phyloP scores from a whole-genome alignment of 2,888 invertebrate species.

The Unio pictorum region DNA sequence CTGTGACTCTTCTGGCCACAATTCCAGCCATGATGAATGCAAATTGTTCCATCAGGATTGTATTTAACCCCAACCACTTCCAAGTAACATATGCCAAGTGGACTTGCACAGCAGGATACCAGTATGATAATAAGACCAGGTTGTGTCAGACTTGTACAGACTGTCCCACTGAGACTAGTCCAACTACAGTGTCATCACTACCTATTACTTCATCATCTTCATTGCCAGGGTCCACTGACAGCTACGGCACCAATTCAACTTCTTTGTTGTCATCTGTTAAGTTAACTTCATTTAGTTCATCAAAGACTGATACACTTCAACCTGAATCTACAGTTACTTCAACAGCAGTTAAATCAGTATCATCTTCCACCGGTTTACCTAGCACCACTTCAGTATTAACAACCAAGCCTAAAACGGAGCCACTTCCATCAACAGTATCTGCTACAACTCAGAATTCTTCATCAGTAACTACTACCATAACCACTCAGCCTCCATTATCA shows the following conservation, averaged over 20 bases:
- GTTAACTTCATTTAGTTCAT: too few species aligned
- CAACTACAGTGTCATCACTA: background rate
- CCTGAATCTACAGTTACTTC: constrained; percentile 1
- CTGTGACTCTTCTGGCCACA: too few species aligned
- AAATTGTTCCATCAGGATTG: too few species aligned
- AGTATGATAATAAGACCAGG: too few species aligned
- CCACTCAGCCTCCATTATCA: constrained; percentile 1
- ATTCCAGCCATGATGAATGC: too few species aligned
- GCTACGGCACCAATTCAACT: background rate
- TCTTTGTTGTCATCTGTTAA: background rate
- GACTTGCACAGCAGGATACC: too few species aligned
- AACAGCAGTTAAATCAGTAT: background rate
- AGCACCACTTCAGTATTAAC: constrained; percentile 1
- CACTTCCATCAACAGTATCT: background rate
- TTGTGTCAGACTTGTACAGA: too few species aligned
- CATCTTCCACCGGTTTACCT: background rate
- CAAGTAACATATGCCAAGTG: too few species aligned
- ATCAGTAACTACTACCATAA: constrained; percentile 5
- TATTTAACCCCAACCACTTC: too few species aligned
- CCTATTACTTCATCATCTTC: background rate
- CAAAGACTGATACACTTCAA: too few species aligned
- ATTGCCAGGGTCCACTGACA: background rate
- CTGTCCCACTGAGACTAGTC: background rate
- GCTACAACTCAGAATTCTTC: constrained; percentile 4
- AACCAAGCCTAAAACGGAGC: constrained; percentile 1